These are phyloP conservation scores for Calameuta idolon DNA, from an alignment of 2,888 invertebrate species.

Conservation along the genomic window DNA sequence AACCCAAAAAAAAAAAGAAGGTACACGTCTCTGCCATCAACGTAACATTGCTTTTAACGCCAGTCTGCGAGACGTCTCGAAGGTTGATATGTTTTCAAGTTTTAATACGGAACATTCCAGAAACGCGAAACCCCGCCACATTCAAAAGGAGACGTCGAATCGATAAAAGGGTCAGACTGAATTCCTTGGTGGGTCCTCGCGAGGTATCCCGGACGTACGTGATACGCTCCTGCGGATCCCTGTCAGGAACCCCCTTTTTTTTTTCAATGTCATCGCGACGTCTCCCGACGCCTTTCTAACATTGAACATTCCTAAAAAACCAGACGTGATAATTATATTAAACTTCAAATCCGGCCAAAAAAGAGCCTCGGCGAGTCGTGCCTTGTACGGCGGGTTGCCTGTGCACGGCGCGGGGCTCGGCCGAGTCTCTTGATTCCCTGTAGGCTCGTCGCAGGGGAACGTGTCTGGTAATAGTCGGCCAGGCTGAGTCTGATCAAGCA, in stretches of 20 bases:
- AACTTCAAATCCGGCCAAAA: not conserved
- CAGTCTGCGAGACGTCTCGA: not conserved
- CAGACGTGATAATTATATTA: not conserved
- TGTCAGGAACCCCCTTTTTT: not conserved
- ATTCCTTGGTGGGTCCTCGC: not conserved
- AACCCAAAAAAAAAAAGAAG: not conserved
- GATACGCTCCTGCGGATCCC: not conserved
- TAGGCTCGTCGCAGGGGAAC: not conserved
- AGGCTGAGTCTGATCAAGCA: not conserved
- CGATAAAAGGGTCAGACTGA: not conserved
- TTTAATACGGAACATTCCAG: not conserved
- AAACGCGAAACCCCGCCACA: not conserved
- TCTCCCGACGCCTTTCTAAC: not conserved
- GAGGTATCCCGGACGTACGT: not conserved
- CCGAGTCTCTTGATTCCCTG: not conserved
- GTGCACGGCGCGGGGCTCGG: no score
- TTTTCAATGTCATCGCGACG: not conserved
- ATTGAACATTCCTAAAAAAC: not conserved
- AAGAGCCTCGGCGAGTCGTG: no score
- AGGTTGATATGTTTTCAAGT: not conserved
- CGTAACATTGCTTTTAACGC: not conserved
- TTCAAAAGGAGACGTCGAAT: not conserved
- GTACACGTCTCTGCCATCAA: not conserved
- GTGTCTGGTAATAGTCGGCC: not conserved
- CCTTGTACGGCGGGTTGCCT: no score